Percentiles rank a stretch among this genome's conserved stretches.
Evolutionary conservation across 1,140 invertebrate species (phyloP).

Genomic region (Brachionus rotundiformis): DNA sequence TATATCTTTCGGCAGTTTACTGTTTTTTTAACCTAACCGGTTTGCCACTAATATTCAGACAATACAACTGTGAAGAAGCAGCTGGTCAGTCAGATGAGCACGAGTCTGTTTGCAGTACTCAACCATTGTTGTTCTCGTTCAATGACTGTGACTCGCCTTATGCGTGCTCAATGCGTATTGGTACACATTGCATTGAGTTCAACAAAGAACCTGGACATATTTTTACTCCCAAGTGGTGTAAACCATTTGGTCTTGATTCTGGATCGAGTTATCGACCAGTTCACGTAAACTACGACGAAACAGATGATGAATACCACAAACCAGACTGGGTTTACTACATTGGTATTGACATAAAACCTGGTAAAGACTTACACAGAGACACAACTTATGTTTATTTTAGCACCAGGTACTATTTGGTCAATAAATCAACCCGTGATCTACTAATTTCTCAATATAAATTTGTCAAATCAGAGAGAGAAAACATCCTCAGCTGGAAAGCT

Average conservation of each 20-base stretch:
- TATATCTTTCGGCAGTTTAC: constrained; percentile 65
- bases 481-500: constrained; percentile 54
- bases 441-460: constrained; percentile 77
- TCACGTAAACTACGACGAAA: background rate
- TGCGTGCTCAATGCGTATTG: constrained; percentile 52
- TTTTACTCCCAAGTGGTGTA: constrained; percentile 29
- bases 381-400: constrained; percentile 89
- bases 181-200: constrained; percentile 25
- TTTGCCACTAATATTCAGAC: constrained; percentile 40
- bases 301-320: background rate
- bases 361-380: constrained; percentile 80
- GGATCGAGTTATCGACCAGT: constrained; percentile 48
- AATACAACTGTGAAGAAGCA: constrained; percentile 68
- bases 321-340: constrained; percentile 68
- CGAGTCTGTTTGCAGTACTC: constrained; percentile 83
- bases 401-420: constrained; percentile 87
- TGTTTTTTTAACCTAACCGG: constrained; percentile 96
- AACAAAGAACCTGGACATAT: background rate
- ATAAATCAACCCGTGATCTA: constrained; percentile 77
- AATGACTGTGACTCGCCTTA: constrained; percentile 75
- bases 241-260: constrained; percentile 33
- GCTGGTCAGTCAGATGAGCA: constrained; percentile 93
- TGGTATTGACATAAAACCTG: constrained; percentile 82
- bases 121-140: constrained; percentile 90
- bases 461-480: background rate